Base-by-base conservation (phyloP, 2,797 vertebrate genomes). In the Pseudochromis fuscus region DNA sequence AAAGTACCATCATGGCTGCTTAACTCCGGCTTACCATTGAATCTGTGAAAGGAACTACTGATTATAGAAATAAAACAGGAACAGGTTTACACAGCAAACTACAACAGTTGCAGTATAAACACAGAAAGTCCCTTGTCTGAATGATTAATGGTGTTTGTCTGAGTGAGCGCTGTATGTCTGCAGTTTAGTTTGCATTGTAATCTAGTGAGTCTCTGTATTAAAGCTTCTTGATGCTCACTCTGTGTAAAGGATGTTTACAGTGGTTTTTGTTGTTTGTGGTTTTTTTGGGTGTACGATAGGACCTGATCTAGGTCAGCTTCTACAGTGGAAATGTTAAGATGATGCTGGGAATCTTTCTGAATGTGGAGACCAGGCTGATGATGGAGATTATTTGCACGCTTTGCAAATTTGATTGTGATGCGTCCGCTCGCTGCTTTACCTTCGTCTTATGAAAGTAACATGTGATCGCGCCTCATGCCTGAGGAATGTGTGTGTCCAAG, bases 1-100 rank as follows among this genome's bases (percentile, higher is more conserved):
- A 88, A 92, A 93, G 89, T 89, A 91, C 92, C 88, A 51, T 30
- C 8, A 48, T 40, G 30, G 40, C 30, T 24, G 24, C 44, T 63
- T 23, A n/a, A 15, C 1, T 8, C 1, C 0, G 58, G 55, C 18
- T 65, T 44, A 53, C 30, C 33, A 37, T 33, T 18, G 11, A n/a
- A 13, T 28, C 13, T 18, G 63, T 51, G 57, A 46, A 21, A 8
- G 11, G 35, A 37, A 16, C 13, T 23, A 1, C 3, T 46, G 1
- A 23, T 19, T 28, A 42, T 10, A 48, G 4, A 25, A 0, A 9
- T 5, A 21, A 63, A 77, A 64, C 30, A 44, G 49, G n/a, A 75
- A 48, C 18, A 15, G 24, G n/a, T 18, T 45, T 13, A 37, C 11
- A 37, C 37, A 51, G 0, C 21, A 1, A 42, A 3, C 33, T 37